Evolutionary conservation across 2,113 vertebrate genomes (phyloP), one percentile per base, ranked within the genome.

Genomic region (Andinoacara biseriatus): DNA sequence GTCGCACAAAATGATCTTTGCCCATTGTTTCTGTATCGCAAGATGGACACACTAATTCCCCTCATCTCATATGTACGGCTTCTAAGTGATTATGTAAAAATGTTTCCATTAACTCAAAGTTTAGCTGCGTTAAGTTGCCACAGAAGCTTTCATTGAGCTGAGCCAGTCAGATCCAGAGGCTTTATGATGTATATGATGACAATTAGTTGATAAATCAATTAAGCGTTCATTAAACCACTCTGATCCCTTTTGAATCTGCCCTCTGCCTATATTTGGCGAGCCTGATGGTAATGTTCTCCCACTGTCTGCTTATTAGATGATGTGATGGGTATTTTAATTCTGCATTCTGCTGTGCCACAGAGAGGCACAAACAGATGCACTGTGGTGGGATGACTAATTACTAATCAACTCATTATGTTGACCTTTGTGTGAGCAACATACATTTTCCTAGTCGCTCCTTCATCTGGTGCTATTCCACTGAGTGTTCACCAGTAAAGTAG

Each of bases 271-370:
- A 65, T 54, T 58, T 86, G 76, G 83, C 20, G 43, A 87, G 76
- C 69, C 69, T 75, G 52, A 80, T 78, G 65, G 62, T 84, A 62
- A 92, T 80, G 82, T 87, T 74, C 77, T 86, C 61, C 46, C 81
- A 78, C 80, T 85, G 89, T 85, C 54, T 58, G 85, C 49, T 60
- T 76, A 80, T 92, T 67, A 82, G 67, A 72, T 76, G 26, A 62
- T 90, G 79, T 86, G 82, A 90, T 85, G 87, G 86, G 82, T 90
- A 61, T 88, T 86, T 61, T 89, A 84, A 87, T 92, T 86, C 67
- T 54, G 10, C 72, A 77, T 76, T 49, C 20, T 57, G 81, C 65
- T 5, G 4, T 46, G 61, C 56, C 77, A 31, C 75, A 86, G 33
- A 54, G 29, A 79, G 58, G 35, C 38, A 58, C 69, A 87, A 86